phyloP scores from a whole-genome alignment of 1,140 invertebrate genomes.

The Plutomurus gul region DNA sequence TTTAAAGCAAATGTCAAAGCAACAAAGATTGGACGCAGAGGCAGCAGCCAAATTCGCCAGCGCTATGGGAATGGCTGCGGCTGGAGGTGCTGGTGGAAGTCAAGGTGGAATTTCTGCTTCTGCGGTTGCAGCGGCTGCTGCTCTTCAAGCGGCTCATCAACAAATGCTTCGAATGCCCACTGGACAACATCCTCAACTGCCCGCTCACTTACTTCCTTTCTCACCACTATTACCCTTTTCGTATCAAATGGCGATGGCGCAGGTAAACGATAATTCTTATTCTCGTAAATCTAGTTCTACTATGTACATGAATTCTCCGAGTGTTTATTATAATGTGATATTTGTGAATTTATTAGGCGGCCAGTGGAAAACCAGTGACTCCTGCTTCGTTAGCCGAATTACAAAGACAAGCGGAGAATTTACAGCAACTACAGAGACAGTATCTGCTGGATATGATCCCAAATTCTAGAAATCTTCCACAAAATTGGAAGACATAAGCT shows the following conservation, averaged over 20 bases:
- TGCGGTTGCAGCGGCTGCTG: constrained; percentile 72
- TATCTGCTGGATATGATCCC: constrained; percentile 96
- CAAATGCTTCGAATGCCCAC: constrained; percentile 63
- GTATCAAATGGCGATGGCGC: constrained; percentile 82
- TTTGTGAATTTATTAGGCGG: constrained; percentile 55
- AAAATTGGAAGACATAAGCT: constrained; percentile 57
- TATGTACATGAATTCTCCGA: neutral
- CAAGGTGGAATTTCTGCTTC: constrained; percentile 60
- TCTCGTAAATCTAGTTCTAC: neutral
- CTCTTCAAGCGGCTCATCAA: constrained; percentile 63
- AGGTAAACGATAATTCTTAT: constrained; percentile 57
- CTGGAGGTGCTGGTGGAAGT: constrained; percentile 45
- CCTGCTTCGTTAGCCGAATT: constrained; percentile 69
- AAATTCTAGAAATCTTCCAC: constrained; percentile 55
- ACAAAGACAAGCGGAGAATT: constrained; percentile 70
- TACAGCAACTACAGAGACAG: constrained; percentile 86
- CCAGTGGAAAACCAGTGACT: constrained; percentile 57
- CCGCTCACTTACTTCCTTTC: constrained; percentile 82
- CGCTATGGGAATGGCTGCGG: constrained; percentile 53
- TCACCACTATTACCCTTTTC: constrained; percentile 77
- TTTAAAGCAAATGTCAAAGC: constrained; percentile 52
- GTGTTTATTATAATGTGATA: neutral
- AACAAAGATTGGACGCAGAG: constrained; percentile 57
- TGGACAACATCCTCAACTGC: constrained; percentile 58
- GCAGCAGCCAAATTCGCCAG: constrained; percentile 52